Percentiles rank a stretch among this genome's conserved stretches.
Evolutionary conservation across 2,888 invertebrate genomes (phyloP).

Genomic region (Meliscaeva auricollis): DNA sequence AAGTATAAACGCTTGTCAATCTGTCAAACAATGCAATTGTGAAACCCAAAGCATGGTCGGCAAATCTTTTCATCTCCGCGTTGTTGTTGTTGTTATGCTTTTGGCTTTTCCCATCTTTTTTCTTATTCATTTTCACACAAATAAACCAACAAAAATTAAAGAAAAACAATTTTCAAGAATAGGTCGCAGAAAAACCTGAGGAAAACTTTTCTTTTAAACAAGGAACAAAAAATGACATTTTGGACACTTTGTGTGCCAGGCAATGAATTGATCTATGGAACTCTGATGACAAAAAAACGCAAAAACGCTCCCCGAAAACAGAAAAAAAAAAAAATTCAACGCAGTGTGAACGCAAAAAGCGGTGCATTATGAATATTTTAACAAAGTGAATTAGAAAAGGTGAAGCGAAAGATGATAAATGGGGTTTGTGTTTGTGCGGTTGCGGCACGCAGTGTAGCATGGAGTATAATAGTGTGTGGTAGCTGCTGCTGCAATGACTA

Average conservation of each 20-base stretch:
- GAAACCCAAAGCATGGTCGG: conserved; percentile 65
- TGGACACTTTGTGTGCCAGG: conserved; percentile 45
- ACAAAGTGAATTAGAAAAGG: conserved; percentile 69
- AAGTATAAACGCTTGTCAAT: conserved; percentile 75
- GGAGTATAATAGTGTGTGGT: conserved; percentile 4
- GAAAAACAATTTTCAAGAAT: conserved; percentile 13
- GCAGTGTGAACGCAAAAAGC: background rate
- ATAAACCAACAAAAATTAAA: background rate
- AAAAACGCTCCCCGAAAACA: conserved; percentile 39
- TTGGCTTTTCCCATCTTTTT: conserved; percentile 23
- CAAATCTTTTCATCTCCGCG: conserved; percentile 64
- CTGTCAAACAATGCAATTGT: conserved; percentile 74
- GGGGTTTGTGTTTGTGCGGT: conserved; percentile 43
- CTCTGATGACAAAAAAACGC: conserved; percentile 33
- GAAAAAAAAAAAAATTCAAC: background rate
- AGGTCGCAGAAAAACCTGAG: conserved; percentile 29
- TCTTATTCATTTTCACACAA: conserved; percentile 38
- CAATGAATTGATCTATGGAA: conserved; percentile 65
- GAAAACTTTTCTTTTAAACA: conserved; percentile 27
- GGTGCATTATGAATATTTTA: conserved; percentile 65
- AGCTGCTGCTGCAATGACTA: background rate
- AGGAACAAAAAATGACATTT: conserved; percentile 57
- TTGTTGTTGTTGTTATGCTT: conserved; percentile 23
- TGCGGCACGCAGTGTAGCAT: conserved; percentile 39
- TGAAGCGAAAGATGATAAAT: conserved; percentile 72